Base-by-base conservation (phyloP, 2,113 vertebrate species). In the Hemichromis elongatus region DNA sequence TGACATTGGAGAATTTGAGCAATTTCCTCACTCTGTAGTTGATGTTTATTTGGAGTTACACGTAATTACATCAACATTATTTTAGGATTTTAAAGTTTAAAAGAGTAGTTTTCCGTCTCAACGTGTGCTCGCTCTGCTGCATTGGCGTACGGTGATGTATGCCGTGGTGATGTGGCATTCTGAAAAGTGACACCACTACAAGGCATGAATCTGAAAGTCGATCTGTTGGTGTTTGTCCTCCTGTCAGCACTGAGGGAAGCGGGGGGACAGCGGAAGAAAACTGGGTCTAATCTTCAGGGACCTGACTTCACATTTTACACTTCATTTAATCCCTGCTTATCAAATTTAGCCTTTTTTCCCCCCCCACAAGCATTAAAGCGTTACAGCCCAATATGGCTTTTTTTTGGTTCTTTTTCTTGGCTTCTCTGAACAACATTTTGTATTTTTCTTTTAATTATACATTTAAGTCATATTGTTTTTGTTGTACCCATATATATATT, bases 121-220 rank as follows among this genome's bases (percentile, higher is more conserved):
- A 21, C 26, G 50, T 54, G 35, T 11, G 61, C 6, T 53, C 9
- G 2, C 18, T 40, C 6, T 21, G 68, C 35, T 55, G 63, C 6
- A 4, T 59, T 9, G 21, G 24, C 24, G 9, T 21, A 21, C 7
- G 3, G 1, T 87, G 88, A 92, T 92, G 40, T 80, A 85, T 8
- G 42, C 35, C 26, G 56, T 92, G 92, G 13, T 90, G 91, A 95
- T 87, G 88, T 85, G 89, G 14, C 56, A 6, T 13, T 5, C 77
- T 93, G 93, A 92, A 95, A 92, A 80, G 14, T 82, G 92, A 97
- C 94, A 95, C 86, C 92, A 70, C 89, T 90, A 87, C 90, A 90
- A 94, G 95, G 88, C 94, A 79, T 30, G 1, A 11, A 80, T 19
- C 0, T 81, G 90, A 94, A 95, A 94, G 63, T 6, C 5, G 79